Evolutionary conservation across 2,113 vertebrate species (phyloP).

Genomic region (Lamprologus sp.): DNA sequence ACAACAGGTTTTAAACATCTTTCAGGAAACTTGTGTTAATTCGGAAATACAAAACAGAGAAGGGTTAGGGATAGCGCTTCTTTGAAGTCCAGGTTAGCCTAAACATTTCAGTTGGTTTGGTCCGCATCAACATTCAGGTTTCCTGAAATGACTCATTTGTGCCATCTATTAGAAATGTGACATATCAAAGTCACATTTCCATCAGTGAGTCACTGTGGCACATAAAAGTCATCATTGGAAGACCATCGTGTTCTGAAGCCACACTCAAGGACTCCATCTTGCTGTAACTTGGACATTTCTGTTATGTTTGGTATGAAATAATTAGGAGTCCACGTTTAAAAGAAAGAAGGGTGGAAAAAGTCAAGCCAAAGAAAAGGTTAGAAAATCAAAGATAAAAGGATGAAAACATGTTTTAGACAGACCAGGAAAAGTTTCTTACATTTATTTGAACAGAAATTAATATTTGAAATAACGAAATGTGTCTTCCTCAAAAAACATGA

Average conservation of each 20-base stretch:
- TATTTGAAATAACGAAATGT: not conserved
- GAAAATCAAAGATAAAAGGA: not conserved
- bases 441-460: not conserved
- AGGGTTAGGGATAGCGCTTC: not conserved
- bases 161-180: not conserved
- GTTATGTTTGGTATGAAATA: not conserved
- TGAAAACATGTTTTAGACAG: not conserved
- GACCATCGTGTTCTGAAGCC: not conserved
- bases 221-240: not conserved
- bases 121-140: not conserved
- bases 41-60: not conserved
- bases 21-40: not conserved
- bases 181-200: not conserved
- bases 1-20: not conserved
- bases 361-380: not conserved
- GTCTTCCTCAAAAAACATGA: not conserved
- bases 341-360: not conserved
- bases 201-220: not conserved
- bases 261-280: not conserved
- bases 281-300: not conserved
- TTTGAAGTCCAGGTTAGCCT: not conserved
- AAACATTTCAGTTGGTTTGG: not conserved
- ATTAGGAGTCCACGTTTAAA: not conserved
- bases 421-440: not conserved
- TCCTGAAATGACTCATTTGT: not conserved